phyloP scores from a whole-genome alignment of 2,113 vertebrate genomes.

The human (Homo sapiens) region DNA sequence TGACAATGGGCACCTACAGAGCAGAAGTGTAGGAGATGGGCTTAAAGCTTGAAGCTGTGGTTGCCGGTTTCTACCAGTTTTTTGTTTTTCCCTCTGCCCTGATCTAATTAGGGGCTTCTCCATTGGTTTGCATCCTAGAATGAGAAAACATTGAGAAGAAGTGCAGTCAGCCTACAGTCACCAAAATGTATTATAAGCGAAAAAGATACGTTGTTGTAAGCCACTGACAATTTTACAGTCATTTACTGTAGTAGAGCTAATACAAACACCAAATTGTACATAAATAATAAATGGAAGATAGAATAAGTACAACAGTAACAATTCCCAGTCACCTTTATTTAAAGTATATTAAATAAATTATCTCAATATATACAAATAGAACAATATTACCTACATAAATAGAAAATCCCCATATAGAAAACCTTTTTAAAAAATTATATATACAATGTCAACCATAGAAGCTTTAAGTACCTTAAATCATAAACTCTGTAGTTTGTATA shows the following conservation, averaged over 20 bases:
- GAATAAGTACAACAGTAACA: background rate
- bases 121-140: background rate
- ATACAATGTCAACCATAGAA: slow-evolving; percentile 77
- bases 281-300: slow-evolving; percentile 16
- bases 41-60: background rate
- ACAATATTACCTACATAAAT: slow-evolving; percentile 83
- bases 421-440: slow-evolving; percentile 65
- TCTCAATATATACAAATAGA: slow-evolving; percentile 83
- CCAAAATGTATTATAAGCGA: background rate
- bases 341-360: slow-evolving; percentile 86
- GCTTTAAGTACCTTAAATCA: slow-evolving; percentile 72
- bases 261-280: background rate
- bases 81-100: background rate
- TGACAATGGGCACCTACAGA: background rate
- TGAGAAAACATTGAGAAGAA: background rate
- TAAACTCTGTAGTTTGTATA: slow-evolving; percentile 69
- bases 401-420: slow-evolving; percentile 79
- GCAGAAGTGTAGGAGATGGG: background rate
- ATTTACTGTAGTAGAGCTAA: background rate
- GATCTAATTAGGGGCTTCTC: background rate
- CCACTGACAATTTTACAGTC: background rate
- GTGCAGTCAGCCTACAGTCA: background rate
- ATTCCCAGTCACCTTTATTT: slow-evolving; percentile 87
- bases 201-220: background rate
- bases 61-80: background rate